Evolutionary conservation across 1,140 invertebrate genomes (phyloP), one percentile per base, ranked within the genome.

Genomic region (Lepidurus couesii): DNA sequence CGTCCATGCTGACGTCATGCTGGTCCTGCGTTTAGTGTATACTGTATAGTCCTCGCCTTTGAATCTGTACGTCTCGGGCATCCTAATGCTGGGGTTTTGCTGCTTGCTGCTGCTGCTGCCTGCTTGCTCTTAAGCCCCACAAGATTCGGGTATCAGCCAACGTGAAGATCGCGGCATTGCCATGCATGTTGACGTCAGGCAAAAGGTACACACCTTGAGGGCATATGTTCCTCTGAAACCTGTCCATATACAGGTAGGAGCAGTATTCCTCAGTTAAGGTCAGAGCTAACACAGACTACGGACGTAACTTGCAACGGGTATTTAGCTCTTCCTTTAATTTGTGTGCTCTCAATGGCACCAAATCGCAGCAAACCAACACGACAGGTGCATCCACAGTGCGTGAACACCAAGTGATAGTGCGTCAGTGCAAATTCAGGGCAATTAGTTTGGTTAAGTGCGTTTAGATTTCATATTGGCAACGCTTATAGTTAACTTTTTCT

Each of bases 191-290:
- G 53, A 65, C 53, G 53, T 65, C 53, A 65, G 13, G 53, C 53
- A 13, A 65, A 65, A 65, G 53, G 53, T 65, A 65, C 53, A 65
- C 53, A 65, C 53, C 53, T 65, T 16, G 53, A 65, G 53, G 53
- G 53, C 53, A 65, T 65, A 65, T 21, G 53, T 65, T 21, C 53
- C 53, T 65, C 53, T 21, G 53, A 65, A 65, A 65, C 53, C 53
- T 65, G 53, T 65, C 53, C 53, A 65, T 65, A 65, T 65, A 65
- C 53, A 65, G 53, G 53, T 65, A 65, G 53, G 53, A 65, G 53
- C 53, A 65, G 53, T 65, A n/a, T 21, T 65, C 53, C 21, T 65
- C 53, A 65, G 21, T 21, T 65, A 65, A 65, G 53, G 53, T 65
- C 53, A 65, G 53, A 65, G 53, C 53, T 65, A 65, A 21, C 53